Evolutionary conservation across 2,888 invertebrate species (phyloP).

Genomic region (Liposcelis brunnea): DNA sequence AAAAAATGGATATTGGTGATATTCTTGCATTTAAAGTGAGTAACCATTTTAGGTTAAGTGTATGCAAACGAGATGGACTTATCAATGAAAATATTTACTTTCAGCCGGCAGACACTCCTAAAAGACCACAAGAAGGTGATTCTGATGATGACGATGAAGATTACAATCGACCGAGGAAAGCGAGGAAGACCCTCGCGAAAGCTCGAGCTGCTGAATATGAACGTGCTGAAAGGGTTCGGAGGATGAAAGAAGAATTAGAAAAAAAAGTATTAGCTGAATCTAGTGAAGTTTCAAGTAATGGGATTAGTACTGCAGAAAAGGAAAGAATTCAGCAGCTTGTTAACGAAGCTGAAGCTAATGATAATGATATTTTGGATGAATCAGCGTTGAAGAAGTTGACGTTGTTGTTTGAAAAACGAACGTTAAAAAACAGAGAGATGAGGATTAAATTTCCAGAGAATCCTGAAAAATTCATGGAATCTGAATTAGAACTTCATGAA

Average conservation of each 20-base stretch:
- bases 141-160: slow-evolving; percentile 49
- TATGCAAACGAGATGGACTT: slow-evolving; percentile 17
- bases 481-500: slow-evolving; percentile 85
- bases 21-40: slow-evolving; percentile 37
- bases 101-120: slow-evolving; percentile 69
- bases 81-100: slow-evolving; percentile 15
- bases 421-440: slow-evolving; percentile 90
- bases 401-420: slow-evolving; percentile 84
- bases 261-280: slow-evolving; percentile 16
- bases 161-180: slow-evolving; percentile 24
- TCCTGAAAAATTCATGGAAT: slow-evolving; percentile 95
- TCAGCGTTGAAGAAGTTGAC: slow-evolving; percentile 72
- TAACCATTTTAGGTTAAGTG: not conserved
- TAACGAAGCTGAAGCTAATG: slow-evolving; percentile 49
- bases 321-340: slow-evolving; percentile 62
- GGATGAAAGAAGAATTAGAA: slow-evolving; percentile 14
- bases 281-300: slow-evolving; percentile 10
- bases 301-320: slow-evolving; percentile 49
- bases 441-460: slow-evolving; percentile 94
- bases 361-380: slow-evolving; percentile 77
- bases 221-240: slow-evolving; percentile 14
- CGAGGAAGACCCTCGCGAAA: slow-evolving; percentile 19
- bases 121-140: slow-evolving; percentile 45
- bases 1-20: slow-evolving; percentile 38
- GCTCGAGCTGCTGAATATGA: slow-evolving; percentile 18